Conservation (phyloP, 2,888 invertebrate species). For the Sphaerophoria rueppellii region DNA sequence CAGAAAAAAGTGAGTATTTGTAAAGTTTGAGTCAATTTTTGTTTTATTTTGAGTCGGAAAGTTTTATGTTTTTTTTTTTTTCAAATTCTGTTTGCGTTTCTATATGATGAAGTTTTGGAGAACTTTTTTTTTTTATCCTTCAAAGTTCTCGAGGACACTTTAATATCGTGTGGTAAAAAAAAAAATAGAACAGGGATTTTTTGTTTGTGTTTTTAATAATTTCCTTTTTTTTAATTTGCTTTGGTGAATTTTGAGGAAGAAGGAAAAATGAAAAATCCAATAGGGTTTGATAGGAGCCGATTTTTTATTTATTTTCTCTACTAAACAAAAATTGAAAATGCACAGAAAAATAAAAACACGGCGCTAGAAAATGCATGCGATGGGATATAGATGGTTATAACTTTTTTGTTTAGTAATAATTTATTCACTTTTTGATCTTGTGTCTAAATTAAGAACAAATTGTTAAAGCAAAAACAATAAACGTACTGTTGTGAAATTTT, state of each 20-base stretch:
- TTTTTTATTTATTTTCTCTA: constrained; percentile 14
- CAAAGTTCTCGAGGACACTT: constrained; percentile 44
- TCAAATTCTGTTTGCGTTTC: constrained; percentile 73
- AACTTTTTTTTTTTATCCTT: constrained; percentile 71
- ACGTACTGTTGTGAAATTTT: neutral
- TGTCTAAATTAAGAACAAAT: constrained; percentile 4
- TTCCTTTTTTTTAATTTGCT: neutral
- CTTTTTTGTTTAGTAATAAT: constrained; percentile 22
- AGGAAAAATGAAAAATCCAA: constrained; percentile 12
- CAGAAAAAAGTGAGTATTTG: constrained; percentile 80
- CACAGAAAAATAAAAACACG: constrained; percentile 40
- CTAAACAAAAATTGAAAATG: constrained; percentile 17
- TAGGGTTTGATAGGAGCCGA: neutral
- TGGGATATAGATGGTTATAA: constrained; percentile 49
- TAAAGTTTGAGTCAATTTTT: constrained; percentile 28
- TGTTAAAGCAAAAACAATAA: neutral
- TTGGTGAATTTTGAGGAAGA: constrained; percentile 1
- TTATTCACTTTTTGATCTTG: constrained; percentile 26
- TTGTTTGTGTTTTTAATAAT: constrained; percentile 20
- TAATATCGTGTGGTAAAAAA: constrained; percentile 30
- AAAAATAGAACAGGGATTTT: neutral
- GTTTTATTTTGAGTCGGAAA: constrained; percentile 44
- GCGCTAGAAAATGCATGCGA: constrained; percentile 72
- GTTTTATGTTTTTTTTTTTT: constrained; percentile 74
- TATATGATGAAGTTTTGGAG: constrained; percentile 55